Evolutionary conservation across 2,113 vertebrate species (phyloP).

Genomic region (Ageneiosus marmoratus): DNA sequence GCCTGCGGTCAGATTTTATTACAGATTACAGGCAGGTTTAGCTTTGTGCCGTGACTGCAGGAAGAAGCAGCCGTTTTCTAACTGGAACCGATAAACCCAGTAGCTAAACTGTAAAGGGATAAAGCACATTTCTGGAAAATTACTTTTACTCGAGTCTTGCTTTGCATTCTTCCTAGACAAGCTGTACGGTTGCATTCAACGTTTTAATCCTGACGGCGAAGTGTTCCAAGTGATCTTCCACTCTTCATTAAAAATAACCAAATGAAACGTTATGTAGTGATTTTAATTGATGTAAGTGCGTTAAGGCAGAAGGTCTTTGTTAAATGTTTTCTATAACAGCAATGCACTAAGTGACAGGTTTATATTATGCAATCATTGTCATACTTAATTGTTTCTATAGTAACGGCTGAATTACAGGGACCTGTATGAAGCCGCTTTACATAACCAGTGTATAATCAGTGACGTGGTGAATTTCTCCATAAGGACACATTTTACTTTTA

Average conservation of each 20-base stretch:
- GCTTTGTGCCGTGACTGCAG: constrained; percentile 20
- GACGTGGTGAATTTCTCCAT: too few relatives aligned
- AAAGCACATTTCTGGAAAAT: too few relatives aligned
- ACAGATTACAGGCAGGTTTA: constrained; percentile 38
- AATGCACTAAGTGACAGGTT: too few relatives aligned
- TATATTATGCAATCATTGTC: too few relatives aligned
- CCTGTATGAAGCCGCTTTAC: too few relatives aligned
- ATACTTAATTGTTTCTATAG: too few relatives aligned
- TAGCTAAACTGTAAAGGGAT: background rate
- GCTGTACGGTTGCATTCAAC: background rate
- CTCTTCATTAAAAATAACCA: background rate
- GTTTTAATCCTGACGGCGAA: too few relatives aligned
- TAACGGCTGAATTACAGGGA: too few relatives aligned
- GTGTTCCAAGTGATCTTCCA: background rate
- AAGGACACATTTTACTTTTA: too few relatives aligned
- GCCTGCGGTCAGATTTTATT: constrained; percentile 45
- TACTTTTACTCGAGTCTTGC: background rate
- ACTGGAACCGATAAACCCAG: background rate
- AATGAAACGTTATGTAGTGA: background rate
- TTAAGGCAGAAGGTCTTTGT: background rate
- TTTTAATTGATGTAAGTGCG: background rate
- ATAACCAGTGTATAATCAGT: too few relatives aligned
- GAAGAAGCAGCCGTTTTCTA: constrained; percentile 15
- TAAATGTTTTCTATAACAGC: too few relatives aligned
- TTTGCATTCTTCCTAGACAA: background rate